A percentile compares a stretch with the other conserved stretches of the same genome.
These are phyloP conservation scores for Autographa gamma DNA, from an alignment of 2,888 invertebrate genomes.

Conservation along the genomic window DNA sequence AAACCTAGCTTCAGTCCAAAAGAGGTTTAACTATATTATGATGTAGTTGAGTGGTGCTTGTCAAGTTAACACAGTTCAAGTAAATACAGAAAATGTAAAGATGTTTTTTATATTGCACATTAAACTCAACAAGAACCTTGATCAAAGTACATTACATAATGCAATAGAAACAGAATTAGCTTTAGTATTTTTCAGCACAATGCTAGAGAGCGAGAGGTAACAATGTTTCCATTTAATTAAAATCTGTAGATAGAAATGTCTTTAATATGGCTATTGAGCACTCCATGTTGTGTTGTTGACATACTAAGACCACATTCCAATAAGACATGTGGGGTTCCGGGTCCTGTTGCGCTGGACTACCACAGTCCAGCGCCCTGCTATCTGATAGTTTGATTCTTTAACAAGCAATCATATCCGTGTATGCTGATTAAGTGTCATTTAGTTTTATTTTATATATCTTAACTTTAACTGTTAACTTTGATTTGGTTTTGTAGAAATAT, in stretches of 20 bases:
- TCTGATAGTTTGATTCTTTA: no score
- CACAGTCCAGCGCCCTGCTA: no score
- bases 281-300: background rate
- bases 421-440: no score
- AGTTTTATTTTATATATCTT: no score
- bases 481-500: slow-evolving; percentile 69
- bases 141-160: background rate
- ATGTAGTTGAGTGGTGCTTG: background rate
- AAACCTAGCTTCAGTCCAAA: no score
- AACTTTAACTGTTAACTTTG: slow-evolving; percentile 16
- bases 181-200: slow-evolving; percentile 66
- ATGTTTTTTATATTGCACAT: no score
- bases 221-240: slow-evolving; percentile 4
- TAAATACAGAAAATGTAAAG: no score
- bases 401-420: no score
- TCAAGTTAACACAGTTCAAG: background rate
- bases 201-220: slow-evolving; percentile 71
- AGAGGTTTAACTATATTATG: background rate
- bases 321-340: no score
- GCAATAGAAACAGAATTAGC: slow-evolving; percentile 17
- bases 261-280: background rate
- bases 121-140: no score
- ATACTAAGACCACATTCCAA: no score
- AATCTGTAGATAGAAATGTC: background rate
- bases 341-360: no score